Base-by-base conservation (phyloP, 2,113 vertebrate species). In the Gallinago paraguaiae region DNA sequence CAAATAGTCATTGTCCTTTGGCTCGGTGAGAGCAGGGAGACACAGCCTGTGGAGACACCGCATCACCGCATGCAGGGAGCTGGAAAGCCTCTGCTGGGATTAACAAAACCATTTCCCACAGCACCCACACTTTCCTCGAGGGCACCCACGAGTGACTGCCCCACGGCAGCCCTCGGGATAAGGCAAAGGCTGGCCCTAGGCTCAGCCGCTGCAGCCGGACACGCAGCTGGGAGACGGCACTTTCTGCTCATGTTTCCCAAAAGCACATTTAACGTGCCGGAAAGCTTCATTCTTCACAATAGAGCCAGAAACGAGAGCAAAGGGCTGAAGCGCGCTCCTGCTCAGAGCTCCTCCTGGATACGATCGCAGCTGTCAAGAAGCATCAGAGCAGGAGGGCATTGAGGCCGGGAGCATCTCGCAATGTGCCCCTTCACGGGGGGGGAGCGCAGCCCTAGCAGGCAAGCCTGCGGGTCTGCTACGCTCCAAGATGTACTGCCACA, bases 381-480 rank as follows among this genome's bases (percentile, higher is more conserved):
- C 72, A 94, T 84, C 79, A 72, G 86, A 92, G 92, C 88, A 86
- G 51, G 31, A 92, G 46, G n/a, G 70, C 13, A 0, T 25, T 2
- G 3, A 61, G 56, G 76, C 93, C 10, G 0, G 61, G 25, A 17
- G 56, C 77, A 24, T 8, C 77, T 59, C 28, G 0, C 86, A 30
- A 31, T 0, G 8, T 2, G 6, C 37, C 87, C 70, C 67, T 82
- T 72, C 27, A 3, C 1, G 0, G 37, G 9, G 0, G 0, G 41
- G 27, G 7, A 76, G 22, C 6, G 4, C 63, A 67, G 91, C 69
- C 65, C 90, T 11, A 25, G 90, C 76, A 77, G 80, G 46, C 31
- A 7, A 61, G n/a, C 57, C 82, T 20, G 27, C 0, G 2, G 53
- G 33, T 28, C 43, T 1, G 5, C 57, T 7, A 1, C 0, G 2